A percentile compares a stretch with the other conserved stretches of the same genome.
These are phyloP conservation scores for Eubasilissa regina DNA, from an alignment of 1,140 invertebrate species.

Conservation along the genomic window DNA sequence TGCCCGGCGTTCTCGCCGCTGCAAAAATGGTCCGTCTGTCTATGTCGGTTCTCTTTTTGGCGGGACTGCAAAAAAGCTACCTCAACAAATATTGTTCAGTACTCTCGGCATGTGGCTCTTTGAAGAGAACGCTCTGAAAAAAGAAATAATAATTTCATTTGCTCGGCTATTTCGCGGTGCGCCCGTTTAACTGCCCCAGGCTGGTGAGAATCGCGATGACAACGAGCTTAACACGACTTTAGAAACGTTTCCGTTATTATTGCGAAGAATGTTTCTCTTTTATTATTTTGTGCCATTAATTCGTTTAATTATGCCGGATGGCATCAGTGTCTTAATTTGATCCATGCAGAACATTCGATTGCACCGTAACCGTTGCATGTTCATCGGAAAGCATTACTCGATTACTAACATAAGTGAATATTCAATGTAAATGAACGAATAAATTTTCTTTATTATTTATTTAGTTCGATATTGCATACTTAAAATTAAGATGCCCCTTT, in stretches of 20 bases:
- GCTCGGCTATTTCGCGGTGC: slow-evolving; percentile 4
- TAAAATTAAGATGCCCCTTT: too few relatives aligned
- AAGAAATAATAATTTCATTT: neutral
- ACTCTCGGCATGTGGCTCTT: neutral
- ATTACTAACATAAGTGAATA: too few relatives aligned
- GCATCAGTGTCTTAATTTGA: neutral
- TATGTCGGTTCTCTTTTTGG: slow-evolving; percentile 19
- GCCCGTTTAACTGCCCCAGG: slow-evolving; percentile 9
- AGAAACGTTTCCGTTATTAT: slow-evolving; percentile 33
- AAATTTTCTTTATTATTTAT: too few relatives aligned
- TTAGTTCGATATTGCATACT: too few relatives aligned
- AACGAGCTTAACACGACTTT: slow-evolving; percentile 16
- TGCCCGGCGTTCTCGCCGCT: slow-evolving; percentile 18
- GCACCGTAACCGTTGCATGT: neutral
- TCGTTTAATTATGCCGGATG: neutral
- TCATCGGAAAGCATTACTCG: too few relatives aligned
- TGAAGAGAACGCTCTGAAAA: slow-evolving; percentile 6
- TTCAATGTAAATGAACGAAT: too few relatives aligned
- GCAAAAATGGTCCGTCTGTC: slow-evolving; percentile 17
- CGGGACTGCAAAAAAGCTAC: slow-evolving; percentile 22
- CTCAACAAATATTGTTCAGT: neutral
- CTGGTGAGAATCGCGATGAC: slow-evolving; percentile 2
- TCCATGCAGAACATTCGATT: neutral
- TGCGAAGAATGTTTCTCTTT: slow-evolving; percentile 11
- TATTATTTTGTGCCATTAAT: too few relatives aligned